Base-by-base conservation (phyloP, 2,888 invertebrate species). In the Orchesella flavescens region DNA sequence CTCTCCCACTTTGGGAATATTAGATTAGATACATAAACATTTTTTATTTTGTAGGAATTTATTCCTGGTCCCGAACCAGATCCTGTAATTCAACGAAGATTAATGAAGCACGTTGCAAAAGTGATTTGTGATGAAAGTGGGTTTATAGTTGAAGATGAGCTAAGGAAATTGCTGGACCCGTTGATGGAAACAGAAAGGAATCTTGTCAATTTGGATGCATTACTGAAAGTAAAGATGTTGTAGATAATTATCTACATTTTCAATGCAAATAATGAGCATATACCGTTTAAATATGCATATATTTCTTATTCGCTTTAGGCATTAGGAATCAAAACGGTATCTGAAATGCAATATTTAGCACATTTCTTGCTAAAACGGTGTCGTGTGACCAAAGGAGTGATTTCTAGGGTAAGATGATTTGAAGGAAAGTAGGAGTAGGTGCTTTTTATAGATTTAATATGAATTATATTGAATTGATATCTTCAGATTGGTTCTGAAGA, bases 201-300 rank as follows among this genome's bases (percentile, higher is more conserved):
- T 80, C 90, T 96, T n/a, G 93, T 95, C 82, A 93, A 93, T 73
- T 90, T 95, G 74, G 95, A 95, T 89, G 94, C 94, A 85, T 93
- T 95, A 85, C 95, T 95, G 90, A 92, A 93, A 90, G 94, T 94
- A 91, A 90, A 89, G 43, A 34, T 34, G 63, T 46, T 7, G 12
- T 43, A n/a, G n/a, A n/a, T n/a, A n/a, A n/a, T n/a, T n/a, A n/a
- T n/a, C n/a, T n/a, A n/a, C n/a, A n/a, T n/a, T n/a, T n/a, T n/a
- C n/a, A n/a, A n/a, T n/a, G n/a, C n/a, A n/a, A n/a, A n/a, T n/a
- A n/a, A n/a, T n/a, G n/a, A n/a, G n/a, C n/a, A n/a, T n/a, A n/a
- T n/a, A n/a, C n/a, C n/a, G n/a, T 49, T 49, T 49, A 3, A n/a
- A 15, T 15, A 49, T 49, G 49, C 3, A 49, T 49, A 12, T 57